phyloP scores from a whole-genome alignment of 2,113 vertebrate species.

The Ailurus styani region DNA sequence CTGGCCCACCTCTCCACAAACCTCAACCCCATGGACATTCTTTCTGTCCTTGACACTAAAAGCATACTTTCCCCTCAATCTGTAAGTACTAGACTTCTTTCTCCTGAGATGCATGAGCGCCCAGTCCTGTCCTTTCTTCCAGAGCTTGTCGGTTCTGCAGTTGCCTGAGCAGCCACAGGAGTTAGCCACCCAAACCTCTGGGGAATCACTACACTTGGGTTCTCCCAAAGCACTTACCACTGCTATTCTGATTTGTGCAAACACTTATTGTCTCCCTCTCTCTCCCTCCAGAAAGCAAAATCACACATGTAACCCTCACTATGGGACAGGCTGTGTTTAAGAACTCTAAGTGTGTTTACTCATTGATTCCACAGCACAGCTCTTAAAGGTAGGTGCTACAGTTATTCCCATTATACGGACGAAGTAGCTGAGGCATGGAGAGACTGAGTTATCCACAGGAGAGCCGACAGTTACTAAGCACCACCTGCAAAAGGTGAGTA shows the following conservation, averaged over 20 bases:
- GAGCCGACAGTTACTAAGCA: not conserved
- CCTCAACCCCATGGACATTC: no score
- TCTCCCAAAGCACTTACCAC: not conserved
- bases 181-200: not conserved
- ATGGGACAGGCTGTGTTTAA: not conserved
- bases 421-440: not conserved
- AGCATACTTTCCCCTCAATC: no score
- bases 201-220: not conserved
- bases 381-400: not conserved
- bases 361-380: not conserved
- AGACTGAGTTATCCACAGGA: not conserved
- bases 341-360: not conserved
- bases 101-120: not conserved
- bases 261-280: not conserved
- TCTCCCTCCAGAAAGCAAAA: not conserved
- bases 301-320: not conserved
- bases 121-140: no score
- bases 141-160: no score
- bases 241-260: not conserved
- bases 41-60: not conserved
- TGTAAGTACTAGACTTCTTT: not conserved
- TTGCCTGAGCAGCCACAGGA: not conserved
- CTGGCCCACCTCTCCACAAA: not conserved
- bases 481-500: not conserved
- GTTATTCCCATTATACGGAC: not conserved